phyloP scores from a whole-genome alignment of 35 echinoderm and acorn worm species.

The Apostichopus japonicus region DNA sequence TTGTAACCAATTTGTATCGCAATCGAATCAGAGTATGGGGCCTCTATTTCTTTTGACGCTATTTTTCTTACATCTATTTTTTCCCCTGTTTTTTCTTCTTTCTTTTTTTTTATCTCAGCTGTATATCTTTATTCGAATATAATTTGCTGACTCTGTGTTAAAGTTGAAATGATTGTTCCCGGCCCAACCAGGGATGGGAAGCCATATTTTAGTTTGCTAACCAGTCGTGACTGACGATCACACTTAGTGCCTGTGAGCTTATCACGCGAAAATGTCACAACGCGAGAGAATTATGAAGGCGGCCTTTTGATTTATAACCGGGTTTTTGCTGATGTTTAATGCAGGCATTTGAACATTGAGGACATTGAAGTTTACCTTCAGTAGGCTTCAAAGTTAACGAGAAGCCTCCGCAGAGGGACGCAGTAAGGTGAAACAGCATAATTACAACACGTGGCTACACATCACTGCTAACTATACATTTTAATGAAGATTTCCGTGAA shows the following conservation, averaged over 20 bases:
- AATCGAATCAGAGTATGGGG: neutral
- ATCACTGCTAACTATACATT: conserved; percentile 19
- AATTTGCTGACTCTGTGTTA: conserved; percentile 41
- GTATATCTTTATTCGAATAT: conserved; percentile 45
- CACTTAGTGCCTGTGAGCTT: conserved; percentile 6
- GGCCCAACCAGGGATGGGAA: neutral
- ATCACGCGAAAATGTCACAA: conserved; percentile 46
- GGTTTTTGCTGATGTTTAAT: neutral
- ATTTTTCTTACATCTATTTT: neutral
- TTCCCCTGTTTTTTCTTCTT: neutral
- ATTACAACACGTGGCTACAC: conserved; percentile 43
- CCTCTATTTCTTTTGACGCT: neutral
- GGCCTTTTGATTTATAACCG: conserved; percentile 34
- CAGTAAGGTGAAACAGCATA: conserved; percentile 33
- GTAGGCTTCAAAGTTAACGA: neutral
- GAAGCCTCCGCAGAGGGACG: conserved; percentile 33
- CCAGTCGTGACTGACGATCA: conserved; percentile 26
- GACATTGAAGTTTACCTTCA: conserved; percentile 7
- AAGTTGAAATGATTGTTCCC: conserved; percentile 38
- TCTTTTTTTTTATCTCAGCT: neutral
- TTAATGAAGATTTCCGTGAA: neutral
- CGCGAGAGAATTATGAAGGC: conserved; percentile 25
- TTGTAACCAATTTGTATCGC: neutral
- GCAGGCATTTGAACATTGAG: conserved; percentile 9
- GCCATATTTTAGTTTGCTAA: conserved; percentile 47